These are phyloP conservation scores for Leptobrachium leishanense DNA, from an alignment of 2,113 vertebrate species.

Conservation along the genomic window DNA sequence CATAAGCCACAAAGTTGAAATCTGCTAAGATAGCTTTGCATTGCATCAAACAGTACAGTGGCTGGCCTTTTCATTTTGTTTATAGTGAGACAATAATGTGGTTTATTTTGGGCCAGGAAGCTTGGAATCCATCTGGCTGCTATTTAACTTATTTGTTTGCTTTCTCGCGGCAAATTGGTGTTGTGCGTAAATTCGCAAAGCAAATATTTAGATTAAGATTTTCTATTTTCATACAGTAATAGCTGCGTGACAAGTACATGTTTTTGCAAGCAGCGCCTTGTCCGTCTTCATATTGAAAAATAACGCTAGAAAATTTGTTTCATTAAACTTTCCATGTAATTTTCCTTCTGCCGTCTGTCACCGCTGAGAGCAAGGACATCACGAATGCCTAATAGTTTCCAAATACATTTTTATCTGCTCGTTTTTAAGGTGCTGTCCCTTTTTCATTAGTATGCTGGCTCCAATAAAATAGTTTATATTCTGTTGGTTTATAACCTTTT, in stretches of 20 bases:
- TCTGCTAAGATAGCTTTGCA: too few species aligned
- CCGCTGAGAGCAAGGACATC: not conserved
- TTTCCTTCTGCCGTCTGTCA: not conserved
- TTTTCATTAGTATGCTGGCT: too few species aligned
- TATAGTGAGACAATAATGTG: constrained; percentile 11
- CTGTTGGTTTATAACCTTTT: too few species aligned
- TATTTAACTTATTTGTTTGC: constrained; percentile 14
- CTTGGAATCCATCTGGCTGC: constrained; percentile 2
- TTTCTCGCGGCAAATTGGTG: constrained; percentile 12
- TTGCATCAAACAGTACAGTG: too few species aligned
- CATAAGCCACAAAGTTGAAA: too few species aligned
- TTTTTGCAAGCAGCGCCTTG: not conserved
- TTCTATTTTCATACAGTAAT: constrained; percentile 17
- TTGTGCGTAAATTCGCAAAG: constrained; percentile 13
- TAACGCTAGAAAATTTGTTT: not conserved
- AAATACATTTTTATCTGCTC: too few species aligned
- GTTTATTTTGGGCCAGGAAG: constrained; percentile 32
- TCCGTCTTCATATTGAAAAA: not conserved
- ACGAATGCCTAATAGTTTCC: too few species aligned
- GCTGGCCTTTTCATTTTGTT: constrained; percentile 15
- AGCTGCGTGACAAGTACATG: not conserved
- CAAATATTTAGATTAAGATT: constrained; percentile 37
- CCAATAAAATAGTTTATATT: too few species aligned
- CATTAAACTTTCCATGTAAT: not conserved
- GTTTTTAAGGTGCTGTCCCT: too few species aligned